Evolutionary conservation across 2,888 invertebrate species (phyloP).

Genomic region (Andrena haemorrhoa): DNA sequence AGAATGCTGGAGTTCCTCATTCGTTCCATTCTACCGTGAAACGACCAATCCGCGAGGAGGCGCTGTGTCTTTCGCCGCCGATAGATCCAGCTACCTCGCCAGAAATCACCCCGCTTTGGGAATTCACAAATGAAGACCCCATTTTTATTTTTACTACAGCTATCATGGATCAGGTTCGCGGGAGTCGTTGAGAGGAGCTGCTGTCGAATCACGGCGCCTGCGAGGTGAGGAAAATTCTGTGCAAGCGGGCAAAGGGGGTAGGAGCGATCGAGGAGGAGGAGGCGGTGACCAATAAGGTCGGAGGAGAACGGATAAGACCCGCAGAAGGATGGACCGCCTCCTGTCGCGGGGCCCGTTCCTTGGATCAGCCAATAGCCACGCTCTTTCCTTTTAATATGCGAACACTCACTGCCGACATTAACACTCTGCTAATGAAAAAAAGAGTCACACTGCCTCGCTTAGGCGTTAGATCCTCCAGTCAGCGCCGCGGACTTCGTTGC

Average conservation of each 20-base stretch:
- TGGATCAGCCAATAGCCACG: conserved; percentile 72
- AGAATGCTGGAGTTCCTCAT: conserved; percentile 61
- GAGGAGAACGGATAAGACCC: conserved; percentile 73
- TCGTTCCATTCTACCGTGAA: conserved; percentile 58
- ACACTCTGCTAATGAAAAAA: conserved; percentile 65
- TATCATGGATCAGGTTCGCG: not conserved
- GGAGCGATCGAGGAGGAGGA: conserved; percentile 70
- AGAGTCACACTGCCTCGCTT: conserved; percentile 60
- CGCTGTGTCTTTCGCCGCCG: conserved; percentile 21
- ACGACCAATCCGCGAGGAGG: conserved; percentile 14
- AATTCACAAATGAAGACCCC: too few species aligned
- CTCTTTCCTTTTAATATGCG: conserved; percentile 76
- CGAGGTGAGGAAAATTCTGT: conserved; percentile 54
- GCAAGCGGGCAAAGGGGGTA: conserved; percentile 50
- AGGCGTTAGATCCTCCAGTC: conserved; percentile 61
- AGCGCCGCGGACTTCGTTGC: conserved; percentile 9
- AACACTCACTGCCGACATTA: conserved; percentile 57
- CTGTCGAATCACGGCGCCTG: conserved; percentile 26
- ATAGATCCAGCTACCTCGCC: not conserved
- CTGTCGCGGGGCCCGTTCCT: conserved; percentile 58
- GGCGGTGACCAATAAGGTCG: conserved; percentile 75
- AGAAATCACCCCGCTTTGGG: not conserved
- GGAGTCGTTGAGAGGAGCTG: too few species aligned
- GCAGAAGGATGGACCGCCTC: conserved; percentile 77
- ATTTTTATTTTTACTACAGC: too few species aligned